Conservation (phyloP, 2,113 vertebrate species). For the Genyomyrus donnyi region DNA sequence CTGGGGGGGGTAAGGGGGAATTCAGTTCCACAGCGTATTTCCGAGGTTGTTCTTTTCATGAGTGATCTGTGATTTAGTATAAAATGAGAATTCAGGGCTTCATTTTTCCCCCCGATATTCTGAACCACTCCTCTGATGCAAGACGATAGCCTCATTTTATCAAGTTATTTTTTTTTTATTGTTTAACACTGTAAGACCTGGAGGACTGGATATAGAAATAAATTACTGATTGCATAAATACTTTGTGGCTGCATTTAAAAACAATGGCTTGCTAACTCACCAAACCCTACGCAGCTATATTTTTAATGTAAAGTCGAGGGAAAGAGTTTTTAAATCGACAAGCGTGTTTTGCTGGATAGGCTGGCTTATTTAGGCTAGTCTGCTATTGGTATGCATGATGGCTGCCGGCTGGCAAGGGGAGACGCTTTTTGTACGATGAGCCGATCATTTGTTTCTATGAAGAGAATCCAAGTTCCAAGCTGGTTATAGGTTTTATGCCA, state of each 20-base stretch:
- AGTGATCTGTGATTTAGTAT: neutral
- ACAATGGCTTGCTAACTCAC: neutral
- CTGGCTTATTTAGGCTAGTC: neutral
- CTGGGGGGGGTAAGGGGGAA: neutral
- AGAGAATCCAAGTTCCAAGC: conserved; percentile 2
- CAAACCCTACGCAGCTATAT: neutral
- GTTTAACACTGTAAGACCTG: neutral
- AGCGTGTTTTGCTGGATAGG: neutral
- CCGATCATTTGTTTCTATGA: neutral
- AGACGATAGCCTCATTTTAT: neutral
- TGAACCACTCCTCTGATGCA: neutral
- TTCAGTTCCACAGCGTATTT: neutral
- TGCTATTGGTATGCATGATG: neutral
- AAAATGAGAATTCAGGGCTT: neutral
- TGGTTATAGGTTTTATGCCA: conserved; percentile 7
- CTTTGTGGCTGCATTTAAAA: neutral
- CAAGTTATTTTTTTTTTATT: neutral
- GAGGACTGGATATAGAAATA: neutral
- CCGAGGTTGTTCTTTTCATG: neutral
- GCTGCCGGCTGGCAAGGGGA: neutral
- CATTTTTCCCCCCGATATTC: neutral
- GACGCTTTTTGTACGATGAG: neutral
- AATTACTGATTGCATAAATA: neutral
- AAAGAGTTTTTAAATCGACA: neutral
- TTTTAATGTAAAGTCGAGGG: neutral